Evolutionary conservation across 1,140 invertebrate genomes (phyloP), one percentile per base, ranked within the genome.

Genomic region (Diprion similis): DNA sequence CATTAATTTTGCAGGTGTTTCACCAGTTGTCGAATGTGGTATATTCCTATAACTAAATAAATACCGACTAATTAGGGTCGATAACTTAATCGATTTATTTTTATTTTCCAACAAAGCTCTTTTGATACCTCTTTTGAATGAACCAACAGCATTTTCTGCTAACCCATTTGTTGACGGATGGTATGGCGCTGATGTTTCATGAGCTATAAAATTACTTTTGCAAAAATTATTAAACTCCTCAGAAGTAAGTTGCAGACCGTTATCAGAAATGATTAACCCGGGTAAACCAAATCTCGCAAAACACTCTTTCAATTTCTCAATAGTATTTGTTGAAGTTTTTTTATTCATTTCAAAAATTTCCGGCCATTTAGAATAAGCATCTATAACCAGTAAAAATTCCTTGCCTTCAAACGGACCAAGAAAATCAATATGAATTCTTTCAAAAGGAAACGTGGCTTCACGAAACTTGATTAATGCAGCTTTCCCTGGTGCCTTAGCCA

Each of bases 331-430:
- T 0, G 75, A 66, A 66, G 76, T 71, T 11, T 66, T 72, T 68
- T 71, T 74, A 15, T 46, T 73, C 73, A 76, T 75, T 48, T 69
- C 72, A 48, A 72, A 76, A 46, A 73, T 70, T 59, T 78, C 75
- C 46, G 72, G 75, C 87, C 87, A 89, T 76, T 89, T 89, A 0
- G 86, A 86, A 75, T 80, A 82, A 3, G 86, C 80, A 77, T 90
- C 87, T 9, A 86, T 80, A 2, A 89, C 74, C 0, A 88, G 51
- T 3, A 89, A 74, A 73, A 82, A 88, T 18, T 71, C 79, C 65
- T 78, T 77, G 70, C 78, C 78, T 45, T 81, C 70, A 70, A 86
- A 83, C 9, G 85, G 85, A 67, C 86, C 86, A 17, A 82, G 82
- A 79, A 82, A 87, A 81, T 90, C 88, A 8, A 85, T 73, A 77